phyloP scores from a whole-genome alignment of 1,140 invertebrate genomes.

The Drosophila equinoxialis region DNA sequence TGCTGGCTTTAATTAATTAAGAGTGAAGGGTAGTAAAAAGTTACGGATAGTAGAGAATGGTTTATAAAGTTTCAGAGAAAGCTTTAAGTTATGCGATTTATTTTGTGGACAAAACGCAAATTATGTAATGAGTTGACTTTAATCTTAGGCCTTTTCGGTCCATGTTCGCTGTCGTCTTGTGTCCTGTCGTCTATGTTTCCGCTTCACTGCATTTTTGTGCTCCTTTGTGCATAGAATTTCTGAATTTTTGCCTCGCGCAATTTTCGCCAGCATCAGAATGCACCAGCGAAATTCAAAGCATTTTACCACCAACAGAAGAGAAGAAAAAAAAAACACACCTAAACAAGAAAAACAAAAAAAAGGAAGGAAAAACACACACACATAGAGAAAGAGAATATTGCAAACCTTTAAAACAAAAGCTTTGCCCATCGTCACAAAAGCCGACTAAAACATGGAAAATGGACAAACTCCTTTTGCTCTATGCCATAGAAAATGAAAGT shows the following conservation, averaged over 20 bases:
- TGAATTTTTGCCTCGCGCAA: slow-evolving; percentile 62
- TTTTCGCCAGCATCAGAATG: slow-evolving; percentile 71
- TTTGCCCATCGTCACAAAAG: slow-evolving; percentile 13
- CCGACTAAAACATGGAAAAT: slow-evolving; percentile 3
- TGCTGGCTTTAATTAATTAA: slow-evolving; percentile 66
- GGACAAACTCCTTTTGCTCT: slow-evolving; percentile 5
- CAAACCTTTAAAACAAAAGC: slow-evolving; percentile 50
- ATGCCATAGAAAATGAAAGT: slow-evolving; percentile 52
- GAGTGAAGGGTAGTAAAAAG: slow-evolving; percentile 37
- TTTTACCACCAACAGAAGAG: slow-evolving; percentile 33
- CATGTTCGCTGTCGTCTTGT: slow-evolving; percentile 3
- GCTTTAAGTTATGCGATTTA: slow-evolving; percentile 13
- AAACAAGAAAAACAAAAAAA: background rate
- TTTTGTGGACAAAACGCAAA: background rate
- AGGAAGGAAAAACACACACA: background rate
- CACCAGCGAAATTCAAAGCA: slow-evolving; percentile 73
- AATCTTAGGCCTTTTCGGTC: background rate
- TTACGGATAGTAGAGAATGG: background rate
- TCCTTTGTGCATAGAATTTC: slow-evolving; percentile 65
- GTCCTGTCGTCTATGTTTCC: slow-evolving; percentile 7
- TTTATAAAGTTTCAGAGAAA: background rate
- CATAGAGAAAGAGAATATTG: background rate
- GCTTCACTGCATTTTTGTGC: slow-evolving; percentile 43
- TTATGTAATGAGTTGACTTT: background rate
- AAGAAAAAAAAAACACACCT: slow-evolving; percentile 17